These are phyloP conservation scores for Smithornis capensis DNA, from an alignment of 2,113 vertebrate species.

Conservation along the genomic window DNA sequence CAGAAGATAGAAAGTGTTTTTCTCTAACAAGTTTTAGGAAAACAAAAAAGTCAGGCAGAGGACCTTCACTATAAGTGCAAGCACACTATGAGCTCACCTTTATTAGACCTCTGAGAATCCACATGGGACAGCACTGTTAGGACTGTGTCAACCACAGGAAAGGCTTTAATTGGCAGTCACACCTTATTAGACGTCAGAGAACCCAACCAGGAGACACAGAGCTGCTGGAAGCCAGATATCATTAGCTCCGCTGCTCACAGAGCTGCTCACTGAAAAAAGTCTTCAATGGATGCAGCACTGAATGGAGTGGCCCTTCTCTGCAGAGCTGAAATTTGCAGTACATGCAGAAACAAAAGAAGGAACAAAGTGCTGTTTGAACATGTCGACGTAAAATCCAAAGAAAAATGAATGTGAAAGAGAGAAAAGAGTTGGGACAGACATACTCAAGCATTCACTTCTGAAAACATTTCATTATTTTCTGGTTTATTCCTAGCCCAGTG, in stretches of 20 bases:
- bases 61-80: not conserved
- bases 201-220: conserved; percentile 37
- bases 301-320: not conserved
- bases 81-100: not conserved
- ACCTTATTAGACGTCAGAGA: conserved; percentile 50
- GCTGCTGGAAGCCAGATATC: conserved; percentile 57
- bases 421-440: not conserved
- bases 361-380: conserved; percentile 52
- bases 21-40: not conserved
- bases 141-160: conserved; percentile 47
- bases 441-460: not conserved
- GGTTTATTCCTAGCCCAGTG: not conserved
- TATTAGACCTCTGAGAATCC: conserved; percentile 40
- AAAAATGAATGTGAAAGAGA: not conserved
- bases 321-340: conserved; percentile 1
- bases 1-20: not conserved
- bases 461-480: conserved; percentile 28
- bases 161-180: conserved; percentile 62
- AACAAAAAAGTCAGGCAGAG: not conserved
- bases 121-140: not conserved
- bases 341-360: conserved; percentile 50
- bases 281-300: not conserved
- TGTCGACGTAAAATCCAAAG: not conserved
- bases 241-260: conserved; percentile 44
- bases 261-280: not conserved